Base-by-base conservation (phyloP, 2,888 invertebrate species). In the Stenoptilia bipunctidactyla region DNA sequence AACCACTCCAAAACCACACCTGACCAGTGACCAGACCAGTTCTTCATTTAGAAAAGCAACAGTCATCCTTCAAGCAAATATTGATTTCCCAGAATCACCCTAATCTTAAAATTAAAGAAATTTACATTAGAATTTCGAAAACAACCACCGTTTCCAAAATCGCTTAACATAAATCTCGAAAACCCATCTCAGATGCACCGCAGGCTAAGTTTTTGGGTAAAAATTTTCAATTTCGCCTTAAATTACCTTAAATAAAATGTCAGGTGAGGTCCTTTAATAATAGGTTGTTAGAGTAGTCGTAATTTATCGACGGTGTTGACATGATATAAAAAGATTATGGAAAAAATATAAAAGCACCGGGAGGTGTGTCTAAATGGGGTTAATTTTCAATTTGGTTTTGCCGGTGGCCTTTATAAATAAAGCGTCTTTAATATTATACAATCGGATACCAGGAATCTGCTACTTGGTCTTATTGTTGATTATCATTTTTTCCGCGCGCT, bases 281-380 rank as follows among this genome's bases (percentile, higher is more conserved):
- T 75, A 68, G 77, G 75, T 71, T 74, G 71, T 71, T 75, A 72
- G 67, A 71, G 64, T 56, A 61, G 61, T 60, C 61, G 72, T 82
- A 74, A 74, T 70, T 83, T 73, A 83, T 71, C 58, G 68, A 53
- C 66, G 57, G 77, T 77, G 82, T 77, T 79, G 82, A 83, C 80
- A 73, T 56, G 76, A 64, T 56, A 52, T 59, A 66, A 70, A 73
- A 71, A 63, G 53, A 61, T 54, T 52, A 49, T 55, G 47, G 53
- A 61, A 66, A 66, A 66, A 66, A 63, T 54, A 53, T 57, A 52
- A 54, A 60, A 67, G 56, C 73, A 66, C 69, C 73, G 67, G 66
- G 69, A 73, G 76, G 72, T 63, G 75, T 70, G 66, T 66, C 68
- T 66, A 67, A 72, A 70, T 62, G 69, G 73, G 75, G 77, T 74